Base-by-base conservation (phyloP, 2,888 invertebrate genomes). In the Theretra japonica region DNA sequence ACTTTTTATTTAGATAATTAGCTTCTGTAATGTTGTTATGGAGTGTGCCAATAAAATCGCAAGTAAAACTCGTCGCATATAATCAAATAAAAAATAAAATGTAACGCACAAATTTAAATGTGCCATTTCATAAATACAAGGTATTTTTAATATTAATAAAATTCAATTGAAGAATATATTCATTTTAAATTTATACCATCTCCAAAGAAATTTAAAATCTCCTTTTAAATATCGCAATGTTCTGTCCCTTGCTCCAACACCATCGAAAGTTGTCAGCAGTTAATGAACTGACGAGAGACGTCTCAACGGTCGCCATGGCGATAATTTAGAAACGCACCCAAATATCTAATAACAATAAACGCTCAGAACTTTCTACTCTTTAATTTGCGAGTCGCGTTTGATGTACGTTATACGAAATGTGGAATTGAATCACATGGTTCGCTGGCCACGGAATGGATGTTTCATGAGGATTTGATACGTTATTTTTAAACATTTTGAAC, bases 281-380 rank as follows among this genome's bases (percentile, higher is more conserved):
- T 91, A 92, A 92, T 91, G 91, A 91, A 90, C 88, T 88, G 89
- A 86, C 84, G 83, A 83, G 80, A 88, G 88, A 87, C 83, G 88
- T 84, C 84, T 83, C 81, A 80, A 78, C 81, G 88, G 90, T 90
- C 83, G 79, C 86, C 85, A 86, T 89, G 87, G 87, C 78, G 82
- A 90, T 86, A 79, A 86, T 89, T 88, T 82, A 77, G 78, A 76
- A 82, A 77, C 75, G 76, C 73, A 74, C 73, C 71, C 58, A 73
- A 74, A 74, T 74, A 69, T 71, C 58, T 73, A 41, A 48, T 57
- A 50, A 70, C 53, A 68, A 58, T 70, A 70, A 48, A 70, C 58
- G 57, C 58, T 65, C 41, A 41, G 65, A 65, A 65, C 23, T 65
- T 65, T 65, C 6, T 23, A 48, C 65, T 65, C 65, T 65, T 65